phyloP scores from a whole-genome alignment of 1,140 invertebrate species.

The Anadara kagoshimensis region DNA sequence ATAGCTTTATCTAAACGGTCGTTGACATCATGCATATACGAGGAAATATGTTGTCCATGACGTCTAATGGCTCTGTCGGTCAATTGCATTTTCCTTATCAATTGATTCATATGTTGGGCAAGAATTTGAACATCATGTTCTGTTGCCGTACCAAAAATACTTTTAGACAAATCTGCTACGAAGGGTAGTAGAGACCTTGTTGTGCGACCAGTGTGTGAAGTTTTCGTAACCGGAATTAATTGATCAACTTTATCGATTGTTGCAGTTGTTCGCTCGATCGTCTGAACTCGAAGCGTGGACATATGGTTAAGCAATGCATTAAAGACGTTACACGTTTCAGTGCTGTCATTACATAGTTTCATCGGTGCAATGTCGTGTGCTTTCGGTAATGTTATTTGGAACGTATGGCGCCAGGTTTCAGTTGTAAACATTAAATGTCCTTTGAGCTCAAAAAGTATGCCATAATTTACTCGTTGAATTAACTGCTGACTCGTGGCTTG shows the following conservation, averaged over 20 bases:
- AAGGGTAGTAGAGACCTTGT: constrained; percentile 26
- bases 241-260: constrained; percentile 10
- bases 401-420: constrained; percentile 27
- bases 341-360: neutral
- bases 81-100: constrained; percentile 1
- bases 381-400: constrained; percentile 12
- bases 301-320: constrained; percentile 12
- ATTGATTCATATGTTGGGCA: constrained; percentile 26
- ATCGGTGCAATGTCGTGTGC: neutral
- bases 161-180: constrained; percentile 19
- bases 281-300: constrained; percentile 9
- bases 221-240: constrained; percentile 14
- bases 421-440: neutral
- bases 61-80: constrained; percentile 2
- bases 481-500: no score
- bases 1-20: constrained; percentile 20
- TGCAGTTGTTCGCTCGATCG: constrained; percentile 1
- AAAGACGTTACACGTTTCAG: no score
- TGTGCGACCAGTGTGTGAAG: neutral
- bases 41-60: constrained; percentile 27
- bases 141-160: constrained; percentile 32
- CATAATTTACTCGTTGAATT: constrained; percentile 31
- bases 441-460: constrained; percentile 17
- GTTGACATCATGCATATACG: constrained; percentile 16
- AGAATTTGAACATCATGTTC: constrained; percentile 22